Conservation (phyloP, 2,113 vertebrate species). For the Panurus biarmicus region DNA sequence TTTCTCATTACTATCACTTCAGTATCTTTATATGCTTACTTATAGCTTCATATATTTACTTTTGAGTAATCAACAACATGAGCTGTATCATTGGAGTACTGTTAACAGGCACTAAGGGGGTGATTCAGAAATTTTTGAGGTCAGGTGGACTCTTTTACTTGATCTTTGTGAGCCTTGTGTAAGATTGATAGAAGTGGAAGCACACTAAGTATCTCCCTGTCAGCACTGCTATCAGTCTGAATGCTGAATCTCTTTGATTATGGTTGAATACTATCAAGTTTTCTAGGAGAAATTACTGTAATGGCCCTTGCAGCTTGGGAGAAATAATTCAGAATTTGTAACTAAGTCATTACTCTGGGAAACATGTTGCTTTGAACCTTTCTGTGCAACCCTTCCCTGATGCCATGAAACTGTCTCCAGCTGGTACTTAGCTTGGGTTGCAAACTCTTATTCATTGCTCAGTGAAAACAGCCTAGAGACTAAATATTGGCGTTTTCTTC, state of each 20-base stretch:
- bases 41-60: neutral
- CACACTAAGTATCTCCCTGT: neutral
- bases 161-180: neutral
- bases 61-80: neutral
- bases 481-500: neutral
- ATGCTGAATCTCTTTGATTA: neutral
- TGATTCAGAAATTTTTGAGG: neutral
- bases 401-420: neutral
- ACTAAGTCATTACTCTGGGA: neutral
- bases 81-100: neutral
- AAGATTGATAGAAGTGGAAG: neutral
- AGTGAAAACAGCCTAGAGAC: neutral
- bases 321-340: neutral
- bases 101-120: neutral
- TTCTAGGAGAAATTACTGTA: neutral
- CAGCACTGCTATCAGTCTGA: neutral
- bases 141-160: neutral
- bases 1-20: neutral
- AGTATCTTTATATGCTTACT: neutral
- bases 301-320: neutral
- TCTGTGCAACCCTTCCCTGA: neutral
- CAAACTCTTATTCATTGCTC: neutral
- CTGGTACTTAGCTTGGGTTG: neutral
- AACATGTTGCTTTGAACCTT: neutral
- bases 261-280: neutral